These are phyloP conservation scores for Callocephalon fimbriatum DNA, from an alignment of 2,113 vertebrate genomes.

Conservation along the genomic window DNA sequence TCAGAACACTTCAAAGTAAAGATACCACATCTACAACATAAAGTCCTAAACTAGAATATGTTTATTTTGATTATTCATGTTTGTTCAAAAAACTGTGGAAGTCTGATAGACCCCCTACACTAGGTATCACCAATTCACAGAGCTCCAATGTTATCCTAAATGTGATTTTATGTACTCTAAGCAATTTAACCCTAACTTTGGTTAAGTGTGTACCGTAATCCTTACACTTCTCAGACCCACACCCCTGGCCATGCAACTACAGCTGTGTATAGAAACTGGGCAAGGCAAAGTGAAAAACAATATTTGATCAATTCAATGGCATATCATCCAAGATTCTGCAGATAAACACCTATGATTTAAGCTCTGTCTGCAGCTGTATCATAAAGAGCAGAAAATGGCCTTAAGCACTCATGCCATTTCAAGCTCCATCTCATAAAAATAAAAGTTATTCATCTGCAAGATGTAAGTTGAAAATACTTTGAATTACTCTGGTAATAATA, in stretches of 20 bases:
- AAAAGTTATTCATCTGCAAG: neutral
- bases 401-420: neutral
- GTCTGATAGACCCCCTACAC: neutral
- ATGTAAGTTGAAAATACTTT: neutral
- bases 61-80: neutral
- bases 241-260: neutral
- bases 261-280: neutral
- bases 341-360: neutral
- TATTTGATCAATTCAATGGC: neutral
- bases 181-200: neutral
- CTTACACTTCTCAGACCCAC: neutral
- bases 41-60: neutral
- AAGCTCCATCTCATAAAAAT: neutral
- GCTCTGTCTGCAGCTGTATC: neutral
- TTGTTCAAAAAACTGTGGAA: neutral
- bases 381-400: neutral
- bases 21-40: neutral
- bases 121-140: neutral
- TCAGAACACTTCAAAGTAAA: neutral
- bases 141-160: neutral
- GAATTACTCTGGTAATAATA: neutral
- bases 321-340: neutral
- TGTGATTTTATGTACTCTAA: neutral
- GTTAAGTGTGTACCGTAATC: neutral
- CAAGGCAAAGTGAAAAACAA: neutral